A percentile compares a stretch with the other conserved stretches of the same genome.
Evolutionary conservation across 2,797 vertebrate species (phyloP).

Genomic region (Phrynocephalus guinanensis): DNA sequence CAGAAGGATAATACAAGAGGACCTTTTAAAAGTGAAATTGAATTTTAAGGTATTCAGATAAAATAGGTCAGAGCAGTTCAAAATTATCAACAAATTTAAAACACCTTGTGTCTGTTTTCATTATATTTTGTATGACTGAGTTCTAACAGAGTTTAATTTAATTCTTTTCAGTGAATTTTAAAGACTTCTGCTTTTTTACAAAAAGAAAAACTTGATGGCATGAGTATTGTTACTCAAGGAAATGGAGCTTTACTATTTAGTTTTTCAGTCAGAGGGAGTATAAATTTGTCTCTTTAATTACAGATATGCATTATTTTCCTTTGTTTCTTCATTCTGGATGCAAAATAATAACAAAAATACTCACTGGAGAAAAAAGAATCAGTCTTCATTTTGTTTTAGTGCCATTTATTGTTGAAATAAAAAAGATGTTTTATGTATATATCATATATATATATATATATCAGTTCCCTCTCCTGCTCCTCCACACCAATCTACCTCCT

Average conservation of each 20-base stretch:
- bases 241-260: constrained; percentile 65
- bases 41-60: constrained; percentile 77
- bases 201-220: constrained; percentile 62
- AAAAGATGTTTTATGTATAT: constrained; percentile 45
- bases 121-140: constrained; percentile 70
- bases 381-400: constrained; percentile 65
- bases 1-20: constrained; percentile 70
- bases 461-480: constrained; percentile 26
- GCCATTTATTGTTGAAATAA: constrained; percentile 72
- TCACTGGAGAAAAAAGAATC: constrained; percentile 43
- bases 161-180: constrained; percentile 67
- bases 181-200: constrained; percentile 64
- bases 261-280: too few species aligned
- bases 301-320: too few species aligned
- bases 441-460: constrained; percentile 20
- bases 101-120: constrained; percentile 75
- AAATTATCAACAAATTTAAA: constrained; percentile 78
- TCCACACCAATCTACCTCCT: constrained; percentile 73
- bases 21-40: constrained; percentile 74
- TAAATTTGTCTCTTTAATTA: too few species aligned
- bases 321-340: too few species aligned
- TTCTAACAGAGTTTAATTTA: constrained; percentile 72
- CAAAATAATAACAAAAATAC: too few species aligned
- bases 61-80: constrained; percentile 71
- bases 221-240: constrained; percentile 68